A percentile compares a stretch with the other conserved stretches of the same genome.
Conservation (phyloP, 2,113 vertebrate genomes). For the Dissostichus mawsoni region DNA sequence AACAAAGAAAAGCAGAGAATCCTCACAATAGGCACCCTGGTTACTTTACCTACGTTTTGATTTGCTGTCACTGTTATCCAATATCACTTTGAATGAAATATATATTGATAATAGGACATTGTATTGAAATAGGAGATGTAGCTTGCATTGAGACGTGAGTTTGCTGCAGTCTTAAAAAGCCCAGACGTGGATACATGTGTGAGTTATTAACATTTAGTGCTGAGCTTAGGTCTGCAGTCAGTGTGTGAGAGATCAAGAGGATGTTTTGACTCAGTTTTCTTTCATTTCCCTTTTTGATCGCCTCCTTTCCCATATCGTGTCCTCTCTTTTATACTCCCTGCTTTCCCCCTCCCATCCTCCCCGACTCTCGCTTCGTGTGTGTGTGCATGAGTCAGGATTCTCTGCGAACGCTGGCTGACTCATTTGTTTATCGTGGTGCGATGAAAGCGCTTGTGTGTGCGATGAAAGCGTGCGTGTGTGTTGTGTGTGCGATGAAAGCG, state of each 20-base stretch:
- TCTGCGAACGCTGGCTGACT: slow-evolving; percentile 50
- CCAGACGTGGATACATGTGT: not conserved
- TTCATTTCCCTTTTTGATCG: slow-evolving; percentile 23
- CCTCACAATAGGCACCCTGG: too few relatives aligned
- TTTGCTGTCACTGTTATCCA: not conserved
- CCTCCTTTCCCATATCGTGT: not conserved
- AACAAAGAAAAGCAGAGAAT: too few relatives aligned
- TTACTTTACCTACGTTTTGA: too few relatives aligned
- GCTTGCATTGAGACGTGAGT: not conserved
- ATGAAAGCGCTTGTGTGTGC: slow-evolving; percentile 24
- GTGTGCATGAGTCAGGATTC: slow-evolving; percentile 49
- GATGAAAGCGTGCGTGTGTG: not conserved
- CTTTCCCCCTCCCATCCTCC: slow-evolving; percentile 1
- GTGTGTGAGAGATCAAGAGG: slow-evolving; percentile 7
- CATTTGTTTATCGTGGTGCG: slow-evolving; percentile 58
- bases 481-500: slow-evolving; percentile 25
- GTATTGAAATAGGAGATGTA: not conserved
- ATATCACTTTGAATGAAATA: not conserved
- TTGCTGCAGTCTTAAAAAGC: not conserved
- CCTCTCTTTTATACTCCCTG: not conserved
- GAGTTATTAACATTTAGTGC: not conserved
- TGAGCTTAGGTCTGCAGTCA: slow-evolving; percentile 1
- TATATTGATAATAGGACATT: not conserved
- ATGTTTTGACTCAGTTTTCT: slow-evolving; percentile 21
- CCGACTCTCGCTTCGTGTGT: not conserved